phyloP scores from a whole-genome alignment of 2,113 vertebrate genomes.

The Thermophis baileyi region DNA sequence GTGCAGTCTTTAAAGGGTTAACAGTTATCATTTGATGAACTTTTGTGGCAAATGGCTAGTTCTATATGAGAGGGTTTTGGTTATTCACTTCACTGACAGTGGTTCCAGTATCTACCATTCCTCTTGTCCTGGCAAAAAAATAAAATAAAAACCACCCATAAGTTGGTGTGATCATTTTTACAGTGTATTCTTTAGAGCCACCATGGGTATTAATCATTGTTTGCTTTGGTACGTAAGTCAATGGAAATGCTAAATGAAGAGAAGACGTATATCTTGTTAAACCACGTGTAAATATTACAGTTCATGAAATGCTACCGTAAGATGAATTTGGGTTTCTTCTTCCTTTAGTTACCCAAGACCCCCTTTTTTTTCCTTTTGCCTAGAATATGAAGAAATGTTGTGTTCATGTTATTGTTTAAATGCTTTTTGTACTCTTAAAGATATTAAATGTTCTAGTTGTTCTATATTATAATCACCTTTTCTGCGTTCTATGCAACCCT shows the following conservation, averaged over 20 bases:
- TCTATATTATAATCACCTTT: conserved; percentile 80
- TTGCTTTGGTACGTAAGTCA: conserved; percentile 69
- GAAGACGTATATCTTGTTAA: conserved; percentile 70
- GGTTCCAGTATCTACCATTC: conserved; percentile 67
- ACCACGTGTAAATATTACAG: conserved; percentile 75
- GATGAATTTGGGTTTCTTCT: conserved; percentile 55
- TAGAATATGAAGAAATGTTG: conserved; percentile 70
- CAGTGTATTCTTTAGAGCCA: conserved; percentile 65
- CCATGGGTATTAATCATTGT: conserved; percentile 72
- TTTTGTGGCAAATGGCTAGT: conserved; percentile 70
- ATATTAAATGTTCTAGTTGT: conserved; percentile 78
- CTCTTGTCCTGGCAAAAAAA: conserved; percentile 75
- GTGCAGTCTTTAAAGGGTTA: conserved; percentile 76
- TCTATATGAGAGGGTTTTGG: conserved; percentile 51
- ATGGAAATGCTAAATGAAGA: conserved; percentile 65
- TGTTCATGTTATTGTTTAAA: conserved; percentile 76
- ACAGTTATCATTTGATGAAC: conserved; percentile 65
- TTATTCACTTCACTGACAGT: background rate
- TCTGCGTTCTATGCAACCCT: conserved; percentile 81
- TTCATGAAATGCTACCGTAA: conserved; percentile 70
- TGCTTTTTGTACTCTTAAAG: conserved; percentile 76
- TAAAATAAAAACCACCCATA: conserved; percentile 51
- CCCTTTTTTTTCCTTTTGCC: conserved; percentile 45
- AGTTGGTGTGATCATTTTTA: conserved; percentile 71
- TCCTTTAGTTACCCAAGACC: conserved; percentile 67